A percentile compares a stretch with the other conserved stretches of the same genome.
Conservation (phyloP, 2,797 vertebrate species). For the Clarias platycephalus region DNA sequence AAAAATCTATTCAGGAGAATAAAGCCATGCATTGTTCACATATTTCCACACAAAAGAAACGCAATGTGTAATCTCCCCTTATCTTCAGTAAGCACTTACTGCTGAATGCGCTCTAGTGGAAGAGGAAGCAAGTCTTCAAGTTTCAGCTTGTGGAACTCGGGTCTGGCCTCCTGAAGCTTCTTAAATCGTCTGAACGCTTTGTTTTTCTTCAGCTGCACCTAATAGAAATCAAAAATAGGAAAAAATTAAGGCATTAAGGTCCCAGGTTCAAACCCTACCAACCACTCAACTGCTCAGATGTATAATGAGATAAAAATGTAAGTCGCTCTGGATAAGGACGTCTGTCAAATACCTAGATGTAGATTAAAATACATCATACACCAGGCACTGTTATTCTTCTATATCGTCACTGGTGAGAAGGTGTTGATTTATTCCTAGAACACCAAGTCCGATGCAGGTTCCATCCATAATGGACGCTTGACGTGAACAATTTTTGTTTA, state of each 20-base stretch:
- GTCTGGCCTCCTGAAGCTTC: constrained; percentile 85
- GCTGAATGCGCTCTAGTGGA: constrained; percentile 80
- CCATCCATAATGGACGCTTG: not conserved
- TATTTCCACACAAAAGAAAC: too few species aligned
- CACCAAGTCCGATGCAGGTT: not conserved
- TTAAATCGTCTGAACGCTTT: constrained; percentile 86
- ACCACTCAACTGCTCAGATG: too few species aligned
- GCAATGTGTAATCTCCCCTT: too few species aligned
- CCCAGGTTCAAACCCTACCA: too few species aligned
- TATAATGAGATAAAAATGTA: too few species aligned
- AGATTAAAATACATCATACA: not conserved
- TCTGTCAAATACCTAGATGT: too few species aligned
- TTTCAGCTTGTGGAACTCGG: constrained; percentile 76
- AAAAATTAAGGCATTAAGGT: too few species aligned
- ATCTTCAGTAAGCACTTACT: constrained; percentile 73
- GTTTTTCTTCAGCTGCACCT: constrained; percentile 85
- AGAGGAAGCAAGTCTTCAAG: constrained; percentile 86
- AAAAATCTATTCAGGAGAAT: too few species aligned
- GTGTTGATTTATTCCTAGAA: not conserved
- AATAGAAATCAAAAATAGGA: not conserved
- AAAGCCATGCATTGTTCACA: too few species aligned
- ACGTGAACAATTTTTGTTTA: not conserved
- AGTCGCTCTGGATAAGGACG: too few species aligned
- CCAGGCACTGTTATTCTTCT: not conserved
- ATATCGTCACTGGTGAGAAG: not conserved